Conservation (phyloP, 2,113 vertebrate genomes). For the Centropus unirufus region DNA sequence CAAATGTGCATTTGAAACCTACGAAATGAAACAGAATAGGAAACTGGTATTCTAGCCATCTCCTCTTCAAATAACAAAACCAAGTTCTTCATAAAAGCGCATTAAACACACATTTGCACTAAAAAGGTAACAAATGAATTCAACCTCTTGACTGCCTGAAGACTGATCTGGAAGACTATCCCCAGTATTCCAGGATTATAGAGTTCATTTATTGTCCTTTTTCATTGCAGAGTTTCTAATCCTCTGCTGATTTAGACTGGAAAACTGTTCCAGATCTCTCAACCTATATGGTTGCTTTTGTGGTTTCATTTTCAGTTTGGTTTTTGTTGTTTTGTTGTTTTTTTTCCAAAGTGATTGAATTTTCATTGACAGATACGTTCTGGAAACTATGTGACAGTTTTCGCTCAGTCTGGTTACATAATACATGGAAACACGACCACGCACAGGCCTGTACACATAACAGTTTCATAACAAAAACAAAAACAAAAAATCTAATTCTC, state of each 20-base stretch:
- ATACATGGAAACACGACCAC: neutral
- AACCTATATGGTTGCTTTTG: neutral
- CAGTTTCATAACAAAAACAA: neutral
- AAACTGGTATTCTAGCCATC: neutral
- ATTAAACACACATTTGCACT: neutral
- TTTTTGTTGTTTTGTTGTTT: neutral
- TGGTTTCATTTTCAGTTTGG: neutral
- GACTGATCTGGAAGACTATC: neutral
- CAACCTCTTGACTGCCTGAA: neutral
- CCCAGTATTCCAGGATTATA: neutral
- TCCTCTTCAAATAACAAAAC: neutral
- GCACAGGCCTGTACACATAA: neutral
- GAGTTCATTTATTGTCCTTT: conserved; percentile 22
- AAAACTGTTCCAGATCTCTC: neutral
- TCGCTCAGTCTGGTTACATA: neutral
- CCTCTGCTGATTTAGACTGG: neutral
- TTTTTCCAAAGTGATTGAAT: neutral
- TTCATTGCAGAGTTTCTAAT: conserved; percentile 6
- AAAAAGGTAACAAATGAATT: neutral
- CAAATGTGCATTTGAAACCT: neutral
- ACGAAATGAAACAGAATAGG: neutral
- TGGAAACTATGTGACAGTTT: neutral
- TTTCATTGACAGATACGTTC: conserved; percentile 3
- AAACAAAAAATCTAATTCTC: neutral
- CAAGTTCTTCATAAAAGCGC: neutral